Conservation (phyloP, 2,797 vertebrate species). For the Hemibagrus guttatus region DNA sequence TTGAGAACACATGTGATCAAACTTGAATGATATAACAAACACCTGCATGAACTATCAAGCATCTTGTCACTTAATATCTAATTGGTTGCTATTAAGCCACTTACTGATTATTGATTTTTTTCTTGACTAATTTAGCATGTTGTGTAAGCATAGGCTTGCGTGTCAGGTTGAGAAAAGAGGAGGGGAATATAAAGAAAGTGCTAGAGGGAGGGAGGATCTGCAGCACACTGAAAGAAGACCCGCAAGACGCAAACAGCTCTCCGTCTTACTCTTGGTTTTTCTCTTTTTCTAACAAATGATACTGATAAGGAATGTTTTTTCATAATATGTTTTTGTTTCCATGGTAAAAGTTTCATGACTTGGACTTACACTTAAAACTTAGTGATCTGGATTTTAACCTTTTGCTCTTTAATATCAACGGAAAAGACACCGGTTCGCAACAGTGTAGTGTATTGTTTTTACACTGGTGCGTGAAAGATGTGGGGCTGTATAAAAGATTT, state of each 20-base stretch:
- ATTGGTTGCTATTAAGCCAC: not conserved
- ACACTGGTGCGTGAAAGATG: conserved; percentile 44
- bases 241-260: conserved; percentile 5
- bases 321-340: not conserved
- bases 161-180: conserved; percentile 26
- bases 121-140: conserved; percentile 4
- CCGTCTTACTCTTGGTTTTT: conserved; percentile 7
- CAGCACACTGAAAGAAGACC: conserved; percentile 20
- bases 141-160: not conserved
- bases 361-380: conserved; percentile 17
- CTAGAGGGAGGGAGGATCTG: conserved; percentile 30
- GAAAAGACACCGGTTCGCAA: not conserved
- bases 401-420: not conserved
- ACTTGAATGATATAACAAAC: not conserved
- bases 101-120: conserved; percentile 4
- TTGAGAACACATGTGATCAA: not conserved
- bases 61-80: not conserved
- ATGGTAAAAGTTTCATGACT: conserved; percentile 19
- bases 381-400: not conserved
- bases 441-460: not conserved
- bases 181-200: conserved; percentile 22
- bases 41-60: not conserved
- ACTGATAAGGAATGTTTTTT: not conserved
- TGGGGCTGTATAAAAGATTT: conserved; percentile 75
- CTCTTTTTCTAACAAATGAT: not conserved